A percentile compares a stretch with the other conserved stretches of the same genome.
phyloP scores from a whole-genome alignment of 2,113 vertebrate genomes.

The Scophthalmus maximus region DNA sequence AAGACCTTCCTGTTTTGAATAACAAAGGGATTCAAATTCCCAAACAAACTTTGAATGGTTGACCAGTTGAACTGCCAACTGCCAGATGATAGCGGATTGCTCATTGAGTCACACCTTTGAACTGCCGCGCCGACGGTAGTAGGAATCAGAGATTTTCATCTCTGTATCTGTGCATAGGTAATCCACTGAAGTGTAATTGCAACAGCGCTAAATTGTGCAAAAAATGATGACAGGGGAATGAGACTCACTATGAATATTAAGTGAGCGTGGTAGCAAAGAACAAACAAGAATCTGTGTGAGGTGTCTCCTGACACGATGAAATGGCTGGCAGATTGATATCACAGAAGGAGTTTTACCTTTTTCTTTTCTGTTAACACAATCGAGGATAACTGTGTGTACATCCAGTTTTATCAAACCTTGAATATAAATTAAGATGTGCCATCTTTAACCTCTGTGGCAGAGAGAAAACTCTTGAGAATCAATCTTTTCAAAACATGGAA shows the following conservation, averaged over 20 bases:
- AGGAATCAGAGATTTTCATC: constrained; percentile 63
- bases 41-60: constrained; percentile 71
- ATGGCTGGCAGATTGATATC: not conserved
- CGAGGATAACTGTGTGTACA: no score
- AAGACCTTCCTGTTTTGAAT: constrained; percentile 73
- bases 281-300: no score
- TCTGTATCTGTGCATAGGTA: constrained; percentile 77
- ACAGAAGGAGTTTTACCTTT: no score
- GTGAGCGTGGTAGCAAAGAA: constrained; percentile 83
- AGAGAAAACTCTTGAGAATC: not conserved
- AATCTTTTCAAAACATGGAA: not conserved
- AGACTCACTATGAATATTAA: constrained; percentile 82
- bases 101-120: constrained; percentile 63
- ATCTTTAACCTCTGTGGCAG: no score
- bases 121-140: constrained; percentile 28
- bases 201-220: constrained; percentile 83
- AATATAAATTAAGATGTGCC: no score
- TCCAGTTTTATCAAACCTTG: no score
- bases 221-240: constrained; percentile 71
- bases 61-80: constrained; percentile 54
- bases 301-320: constrained; percentile 70
- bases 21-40: constrained; percentile 75
- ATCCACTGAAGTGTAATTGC: constrained; percentile 89
- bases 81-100: constrained; percentile 47
- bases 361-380: no score